Conservation (phyloP, 1,140 invertebrate species). For the Cheumatopsyche charites region DNA sequence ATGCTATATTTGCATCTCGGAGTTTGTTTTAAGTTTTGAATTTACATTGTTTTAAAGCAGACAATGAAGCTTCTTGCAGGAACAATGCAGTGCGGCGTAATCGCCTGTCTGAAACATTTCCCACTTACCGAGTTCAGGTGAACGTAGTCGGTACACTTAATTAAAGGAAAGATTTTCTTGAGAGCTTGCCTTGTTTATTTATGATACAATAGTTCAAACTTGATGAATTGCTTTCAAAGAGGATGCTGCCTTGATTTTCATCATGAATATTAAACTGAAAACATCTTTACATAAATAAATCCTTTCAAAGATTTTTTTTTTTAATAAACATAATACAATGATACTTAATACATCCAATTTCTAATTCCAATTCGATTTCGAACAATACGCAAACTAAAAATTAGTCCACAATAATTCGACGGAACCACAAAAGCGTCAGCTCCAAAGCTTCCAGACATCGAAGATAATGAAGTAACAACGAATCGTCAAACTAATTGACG, state of each 20-base stretch:
- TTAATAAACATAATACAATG: too few species aligned
- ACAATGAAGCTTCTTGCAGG: conserved; percentile 10
- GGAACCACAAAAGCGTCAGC: conserved; percentile 1
- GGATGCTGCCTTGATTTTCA: too few species aligned
- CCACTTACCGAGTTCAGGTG: conserved; percentile 12
- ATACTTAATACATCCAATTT: too few species aligned
- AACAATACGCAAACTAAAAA: background rate
- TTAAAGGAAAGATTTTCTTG: conserved; percentile 10
- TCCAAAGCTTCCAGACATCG: background rate
- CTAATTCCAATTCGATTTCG: too few species aligned
- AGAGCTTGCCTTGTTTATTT: background rate
- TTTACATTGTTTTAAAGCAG: background rate
- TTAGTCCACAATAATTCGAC: background rate
- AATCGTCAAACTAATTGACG: conserved; percentile 28
- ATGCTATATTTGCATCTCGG: too few species aligned
- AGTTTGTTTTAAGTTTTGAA: conserved; percentile 1
- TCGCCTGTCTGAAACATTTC: conserved; percentile 9
- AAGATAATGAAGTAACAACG: conserved; percentile 10
- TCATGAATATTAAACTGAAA: too few species aligned
- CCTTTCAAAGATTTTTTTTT: too few species aligned
- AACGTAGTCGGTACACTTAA: background rate
- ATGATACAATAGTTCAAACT: too few species aligned
- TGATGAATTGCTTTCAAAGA: too few species aligned
- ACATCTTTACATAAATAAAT: too few species aligned
- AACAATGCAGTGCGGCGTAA: conserved; percentile 4